Evolutionary conservation across 1,140 invertebrate species (phyloP).

Genomic region (Apis laboriosa): DNA sequence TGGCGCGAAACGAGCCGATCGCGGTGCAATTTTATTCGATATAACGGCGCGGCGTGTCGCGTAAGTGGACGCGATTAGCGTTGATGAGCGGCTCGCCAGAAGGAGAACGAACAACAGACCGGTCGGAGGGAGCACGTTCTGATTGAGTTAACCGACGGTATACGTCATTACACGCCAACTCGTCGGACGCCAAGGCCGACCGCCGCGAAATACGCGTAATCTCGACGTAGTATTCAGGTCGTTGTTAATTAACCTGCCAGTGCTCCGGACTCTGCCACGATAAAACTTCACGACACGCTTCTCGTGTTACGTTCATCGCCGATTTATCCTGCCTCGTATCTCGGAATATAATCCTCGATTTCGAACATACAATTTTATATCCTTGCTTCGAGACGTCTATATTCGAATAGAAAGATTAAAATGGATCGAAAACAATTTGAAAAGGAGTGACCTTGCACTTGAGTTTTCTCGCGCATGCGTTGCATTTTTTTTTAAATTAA

Average conservation of each 20-base stretch:
- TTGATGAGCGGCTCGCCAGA: slow-evolving; percentile 53
- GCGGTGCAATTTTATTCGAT: slow-evolving; percentile 33
- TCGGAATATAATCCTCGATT: background rate
- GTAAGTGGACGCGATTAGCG: slow-evolving; percentile 55
- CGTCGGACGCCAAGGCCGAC: slow-evolving; percentile 56
- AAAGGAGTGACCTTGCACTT: slow-evolving; percentile 21
- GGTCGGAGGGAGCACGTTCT: slow-evolving; percentile 61
- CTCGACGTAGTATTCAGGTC: slow-evolving; percentile 59
- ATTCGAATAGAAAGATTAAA: background rate
- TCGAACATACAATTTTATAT: no score
- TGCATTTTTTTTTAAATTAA: background rate
- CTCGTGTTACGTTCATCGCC: slow-evolving; percentile 1
- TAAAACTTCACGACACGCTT: slow-evolving; percentile 18
- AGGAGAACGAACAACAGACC: slow-evolving; percentile 62
- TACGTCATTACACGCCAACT: slow-evolving; percentile 62
- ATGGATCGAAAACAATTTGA: background rate
- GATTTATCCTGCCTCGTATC: background rate
- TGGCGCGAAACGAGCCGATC: slow-evolving; percentile 10
- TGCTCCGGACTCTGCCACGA: slow-evolving; percentile 11
- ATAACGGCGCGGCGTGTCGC: slow-evolving; percentile 32
- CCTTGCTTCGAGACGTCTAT: background rate
- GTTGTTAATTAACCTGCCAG: slow-evolving; percentile 63
- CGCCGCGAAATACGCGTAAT: slow-evolving; percentile 53
- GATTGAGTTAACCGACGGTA: slow-evolving; percentile 63
- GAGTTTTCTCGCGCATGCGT: background rate